Evolutionary conservation across 1,140 invertebrate species (phyloP).

Genomic region (Nomia melanderi): DNA sequence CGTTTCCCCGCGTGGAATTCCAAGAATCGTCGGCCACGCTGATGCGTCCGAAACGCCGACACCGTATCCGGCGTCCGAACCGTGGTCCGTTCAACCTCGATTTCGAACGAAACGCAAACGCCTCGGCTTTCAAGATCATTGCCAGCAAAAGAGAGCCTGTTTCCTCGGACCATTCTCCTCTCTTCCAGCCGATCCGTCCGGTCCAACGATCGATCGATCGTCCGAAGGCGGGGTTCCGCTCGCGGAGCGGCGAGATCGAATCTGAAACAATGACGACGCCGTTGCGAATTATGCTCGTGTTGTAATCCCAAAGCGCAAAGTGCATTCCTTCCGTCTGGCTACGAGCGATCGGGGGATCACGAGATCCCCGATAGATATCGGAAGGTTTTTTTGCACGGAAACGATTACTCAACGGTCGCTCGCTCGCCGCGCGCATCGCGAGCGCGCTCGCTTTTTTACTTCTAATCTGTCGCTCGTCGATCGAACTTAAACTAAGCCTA

Average conservation of each 20-base stretch:
- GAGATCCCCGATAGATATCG: conserved; percentile 4
- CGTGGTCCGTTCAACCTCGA: not conserved
- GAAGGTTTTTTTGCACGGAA: not conserved
- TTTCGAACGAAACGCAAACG: not conserved
- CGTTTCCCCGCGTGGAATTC: not conserved
- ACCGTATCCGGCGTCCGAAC: not conserved
- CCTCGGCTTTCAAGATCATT: not conserved
- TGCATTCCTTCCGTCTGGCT: not conserved
- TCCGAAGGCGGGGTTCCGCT: not conserved
- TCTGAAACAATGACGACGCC: conserved; percentile 8
- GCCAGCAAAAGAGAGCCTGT: not conserved
- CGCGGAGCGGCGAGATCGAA: not conserved
- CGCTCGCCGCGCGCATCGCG: too few relatives aligned
- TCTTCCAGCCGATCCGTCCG: not conserved
- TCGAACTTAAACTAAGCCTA: too few relatives aligned
- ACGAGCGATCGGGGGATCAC: not conserved
- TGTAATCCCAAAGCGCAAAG: conserved; percentile 31
- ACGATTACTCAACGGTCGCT: conserved; percentile 11
- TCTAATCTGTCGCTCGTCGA: too few relatives aligned
- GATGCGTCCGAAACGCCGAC: not conserved
- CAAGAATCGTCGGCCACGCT: not conserved
- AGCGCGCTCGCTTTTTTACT: too few relatives aligned
- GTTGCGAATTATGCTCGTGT: not conserved
- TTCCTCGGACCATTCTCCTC: not conserved
- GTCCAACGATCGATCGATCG: not conserved